Evolutionary conservation across 2,113 vertebrate species (phyloP).

Genomic region (Poeciliopsis prolifica): DNA sequence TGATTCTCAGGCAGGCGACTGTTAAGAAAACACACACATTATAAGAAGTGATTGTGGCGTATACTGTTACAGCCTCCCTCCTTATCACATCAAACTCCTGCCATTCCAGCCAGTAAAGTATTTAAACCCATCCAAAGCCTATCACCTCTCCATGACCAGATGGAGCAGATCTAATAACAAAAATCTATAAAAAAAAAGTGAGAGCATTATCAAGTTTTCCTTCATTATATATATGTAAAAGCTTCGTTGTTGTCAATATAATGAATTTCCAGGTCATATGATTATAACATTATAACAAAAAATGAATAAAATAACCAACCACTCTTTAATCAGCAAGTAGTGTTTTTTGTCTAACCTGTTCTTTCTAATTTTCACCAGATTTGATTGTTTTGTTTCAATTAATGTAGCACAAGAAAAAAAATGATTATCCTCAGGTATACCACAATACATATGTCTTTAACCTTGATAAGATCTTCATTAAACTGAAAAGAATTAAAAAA

Average conservation of each 20-base stretch:
- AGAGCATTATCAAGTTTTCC: neutral
- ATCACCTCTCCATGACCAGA: neutral
- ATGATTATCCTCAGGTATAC: too few relatives aligned
- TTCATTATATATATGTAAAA: neutral
- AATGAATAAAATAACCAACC: too few relatives aligned
- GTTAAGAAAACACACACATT: constrained; percentile 25
- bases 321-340: too few relatives aligned
- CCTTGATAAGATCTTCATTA: too few relatives aligned
- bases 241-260: neutral
- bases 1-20: constrained; percentile 13
- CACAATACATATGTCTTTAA: too few relatives aligned
- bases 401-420: too few relatives aligned
- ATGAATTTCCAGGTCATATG: neutral
- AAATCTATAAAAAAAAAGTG: neutral
- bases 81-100: neutral
- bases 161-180: neutral
- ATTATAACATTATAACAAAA: too few relatives aligned
- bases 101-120: neutral
- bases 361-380: too few relatives aligned
- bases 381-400: too few relatives aligned
- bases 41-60: neutral
- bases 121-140: neutral
- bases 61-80: neutral
- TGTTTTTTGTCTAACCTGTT: too few relatives aligned
- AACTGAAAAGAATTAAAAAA: too few relatives aligned